phyloP scores from a whole-genome alignment of 2,113 vertebrate genomes.

The Siniperca chuatsi region DNA sequence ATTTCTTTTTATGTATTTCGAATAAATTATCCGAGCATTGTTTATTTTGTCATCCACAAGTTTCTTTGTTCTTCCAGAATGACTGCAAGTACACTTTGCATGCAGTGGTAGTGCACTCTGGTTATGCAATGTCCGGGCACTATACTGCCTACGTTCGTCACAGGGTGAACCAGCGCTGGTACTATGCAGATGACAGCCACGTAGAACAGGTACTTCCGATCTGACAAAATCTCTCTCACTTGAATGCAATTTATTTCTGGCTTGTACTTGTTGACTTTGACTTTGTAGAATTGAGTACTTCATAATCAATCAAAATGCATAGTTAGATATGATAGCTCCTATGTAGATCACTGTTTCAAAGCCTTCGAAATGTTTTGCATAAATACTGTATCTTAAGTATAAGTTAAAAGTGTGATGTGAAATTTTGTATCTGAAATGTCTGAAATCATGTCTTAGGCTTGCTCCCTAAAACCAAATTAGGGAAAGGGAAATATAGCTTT shows the following conservation, averaged over 20 bases:
- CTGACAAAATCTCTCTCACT: not conserved
- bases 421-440: not conserved
- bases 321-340: not conserved
- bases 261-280: not conserved
- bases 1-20: not conserved
- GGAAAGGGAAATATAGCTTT: not conserved
- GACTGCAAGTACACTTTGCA: slow-evolving; percentile 73
- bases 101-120: slow-evolving; percentile 82
- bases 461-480: not conserved
- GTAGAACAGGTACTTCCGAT: slow-evolving; percentile 44
- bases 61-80: slow-evolving; percentile 47
- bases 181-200: slow-evolving; percentile 71
- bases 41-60: not conserved
- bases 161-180: slow-evolving; percentile 57
- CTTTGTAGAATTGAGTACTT: not conserved
- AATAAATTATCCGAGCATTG: not conserved
- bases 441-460: not conserved
- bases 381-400: not conserved
- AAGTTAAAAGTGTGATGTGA: not conserved
- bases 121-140: slow-evolving; percentile 66
- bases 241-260: not conserved
- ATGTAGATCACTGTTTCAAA: not conserved
- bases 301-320: not conserved
- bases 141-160: slow-evolving; percentile 77
- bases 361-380: not conserved